A percentile compares a stretch with the other conserved stretches of the same genome.
phyloP scores from a whole-genome alignment of 2,888 invertebrate species.

The Drosophila setosimentum region DNA sequence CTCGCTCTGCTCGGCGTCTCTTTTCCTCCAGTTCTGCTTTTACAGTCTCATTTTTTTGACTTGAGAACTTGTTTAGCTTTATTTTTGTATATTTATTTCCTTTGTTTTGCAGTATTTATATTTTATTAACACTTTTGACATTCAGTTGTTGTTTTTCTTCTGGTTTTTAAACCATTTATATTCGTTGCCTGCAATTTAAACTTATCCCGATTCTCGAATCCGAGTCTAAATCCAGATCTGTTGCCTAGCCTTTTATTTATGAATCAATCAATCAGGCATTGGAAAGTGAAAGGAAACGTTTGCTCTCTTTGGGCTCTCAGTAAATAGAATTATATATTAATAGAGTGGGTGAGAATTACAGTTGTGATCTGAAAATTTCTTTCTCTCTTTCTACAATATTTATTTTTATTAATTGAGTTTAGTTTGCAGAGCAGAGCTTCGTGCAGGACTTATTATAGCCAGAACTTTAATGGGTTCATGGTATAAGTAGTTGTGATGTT shows the following conservation, averaged over 20 bases:
- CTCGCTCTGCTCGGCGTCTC: not conserved
- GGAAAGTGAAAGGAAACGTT: constrained; percentile 3
- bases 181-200: constrained; percentile 15
- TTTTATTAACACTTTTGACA: constrained; percentile 40
- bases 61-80: constrained; percentile 49
- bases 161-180: constrained; percentile 8
- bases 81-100: constrained; percentile 4
- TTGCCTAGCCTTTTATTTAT: constrained; percentile 4
- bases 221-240: not conserved
- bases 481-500: not conserved
- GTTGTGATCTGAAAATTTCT: not conserved
- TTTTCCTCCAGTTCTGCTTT: constrained; percentile 7
- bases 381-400: not conserved
- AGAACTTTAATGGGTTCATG: not conserved
- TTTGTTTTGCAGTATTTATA: constrained; percentile 32
- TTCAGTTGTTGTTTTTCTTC: constrained; percentile 10
- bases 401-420: not conserved
- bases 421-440: not conserved
- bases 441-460: not conserved
- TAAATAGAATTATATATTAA: not conserved
- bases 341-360: not conserved
- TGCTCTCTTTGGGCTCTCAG: not conserved
- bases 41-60: constrained; percentile 23
- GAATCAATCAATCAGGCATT: constrained; percentile 38
- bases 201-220: not conserved